Percentiles rank a stretch among this genome's conserved stretches.
Evolutionary conservation across 2,797 vertebrate genomes (phyloP).

Genomic region (Myotis planiceps): DNA sequence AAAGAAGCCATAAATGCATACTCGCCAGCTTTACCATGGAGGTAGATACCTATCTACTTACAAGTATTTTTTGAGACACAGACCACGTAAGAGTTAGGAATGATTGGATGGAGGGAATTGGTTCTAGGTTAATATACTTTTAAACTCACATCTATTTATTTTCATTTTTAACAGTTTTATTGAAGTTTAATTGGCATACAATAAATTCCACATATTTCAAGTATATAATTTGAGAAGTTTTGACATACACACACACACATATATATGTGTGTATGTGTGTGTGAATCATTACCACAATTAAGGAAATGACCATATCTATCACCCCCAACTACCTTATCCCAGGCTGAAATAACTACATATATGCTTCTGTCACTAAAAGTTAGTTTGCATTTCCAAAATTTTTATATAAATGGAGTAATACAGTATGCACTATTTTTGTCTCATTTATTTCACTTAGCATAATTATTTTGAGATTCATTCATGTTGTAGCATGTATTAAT

Average conservation of each 20-base stretch:
- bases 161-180: constrained; percentile 8
- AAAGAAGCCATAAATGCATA: background rate
- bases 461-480: background rate
- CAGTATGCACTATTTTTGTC: background rate
- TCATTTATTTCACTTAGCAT: background rate
- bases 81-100: background rate
- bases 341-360: background rate
- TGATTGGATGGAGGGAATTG: background rate
- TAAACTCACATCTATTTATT: background rate
- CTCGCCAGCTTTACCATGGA: background rate
- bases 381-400: constrained; percentile 32
- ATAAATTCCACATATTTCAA: background rate
- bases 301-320: background rate
- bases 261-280: no score
- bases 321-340: background rate
- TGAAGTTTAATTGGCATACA: background rate
- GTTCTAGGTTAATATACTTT: background rate
- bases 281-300: background rate
- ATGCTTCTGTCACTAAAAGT: background rate
- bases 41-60: background rate
- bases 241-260: background rate
- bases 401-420: background rate
- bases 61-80: constrained; percentile 48
- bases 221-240: constrained; percentile 10
- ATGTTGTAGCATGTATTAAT: background rate